These are phyloP conservation scores for Eptatretus atami DNA, from an alignment of 2,797 vertebrate species.

Conservation along the genomic window DNA sequence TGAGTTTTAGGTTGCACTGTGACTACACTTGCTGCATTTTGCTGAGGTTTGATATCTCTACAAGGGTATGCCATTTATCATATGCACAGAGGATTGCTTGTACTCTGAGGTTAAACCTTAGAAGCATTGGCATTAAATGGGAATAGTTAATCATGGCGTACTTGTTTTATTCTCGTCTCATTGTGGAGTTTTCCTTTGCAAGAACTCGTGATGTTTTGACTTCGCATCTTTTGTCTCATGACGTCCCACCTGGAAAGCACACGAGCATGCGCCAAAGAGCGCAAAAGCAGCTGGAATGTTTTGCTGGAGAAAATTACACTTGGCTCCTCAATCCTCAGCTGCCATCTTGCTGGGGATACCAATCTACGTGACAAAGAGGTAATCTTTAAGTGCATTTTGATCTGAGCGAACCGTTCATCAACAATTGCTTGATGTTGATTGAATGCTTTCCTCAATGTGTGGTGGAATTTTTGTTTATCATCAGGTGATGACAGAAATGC, in stretches of 20 bases:
- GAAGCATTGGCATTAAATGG: too few relatives aligned
- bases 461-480: too few relatives aligned
- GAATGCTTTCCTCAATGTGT: background rate
- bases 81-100: background rate
- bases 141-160: too few relatives aligned
- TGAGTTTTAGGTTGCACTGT: background rate
- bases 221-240: slow-evolving; percentile 54
- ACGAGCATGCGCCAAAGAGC: slow-evolving; percentile 29
- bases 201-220: slow-evolving; percentile 30
- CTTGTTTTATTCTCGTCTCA: too few relatives aligned
- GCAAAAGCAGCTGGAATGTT: slow-evolving; percentile 32
- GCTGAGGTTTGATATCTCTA: background rate
- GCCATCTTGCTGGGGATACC: slow-evolving; percentile 70
- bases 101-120: background rate
- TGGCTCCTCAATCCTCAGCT: slow-evolving; percentile 25
- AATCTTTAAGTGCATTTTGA: slow-evolving; percentile 9
- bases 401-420: background rate
- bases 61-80: background rate
- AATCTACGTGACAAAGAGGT: slow-evolving; percentile 69
- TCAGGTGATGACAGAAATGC: too few relatives aligned
- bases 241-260: slow-evolving; percentile 87
- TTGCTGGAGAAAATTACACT: slow-evolving; percentile 31
- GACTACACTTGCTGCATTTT: background rate
- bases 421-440: background rate
- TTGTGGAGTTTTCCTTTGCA: slow-evolving; percentile 11